Evolutionary conservation across 2,888 invertebrate species (phyloP).

Genomic region (Ramazzottius varieornatus): DNA sequence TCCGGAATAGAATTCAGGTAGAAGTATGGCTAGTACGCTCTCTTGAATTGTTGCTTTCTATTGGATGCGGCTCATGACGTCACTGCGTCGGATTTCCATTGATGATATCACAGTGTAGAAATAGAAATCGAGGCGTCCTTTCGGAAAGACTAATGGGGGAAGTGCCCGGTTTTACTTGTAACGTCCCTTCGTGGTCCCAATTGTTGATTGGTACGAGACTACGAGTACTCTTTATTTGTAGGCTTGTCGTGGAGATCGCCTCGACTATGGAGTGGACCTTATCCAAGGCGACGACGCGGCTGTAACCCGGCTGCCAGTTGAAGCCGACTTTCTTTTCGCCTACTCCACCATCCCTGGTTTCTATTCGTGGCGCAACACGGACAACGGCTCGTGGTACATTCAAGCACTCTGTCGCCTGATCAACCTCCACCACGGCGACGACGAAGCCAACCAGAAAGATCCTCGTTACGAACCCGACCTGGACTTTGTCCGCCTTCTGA

Average conservation of each 20-base stretch:
- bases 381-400: slow-evolving; percentile 5
- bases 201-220: too few relatives aligned
- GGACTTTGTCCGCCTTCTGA: slow-evolving; percentile 5
- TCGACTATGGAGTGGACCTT: slow-evolving; percentile 13
- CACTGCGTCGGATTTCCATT: too few relatives aligned
- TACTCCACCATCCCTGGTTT: slow-evolving; percentile 17
- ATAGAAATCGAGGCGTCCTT: too few relatives aligned
- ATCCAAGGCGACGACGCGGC: slow-evolving; percentile 8
- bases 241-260: slow-evolving; percentile 14
- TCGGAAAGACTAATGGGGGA: too few relatives aligned
- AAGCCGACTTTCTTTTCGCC: slow-evolving; percentile 22
- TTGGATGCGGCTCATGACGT: too few relatives aligned
- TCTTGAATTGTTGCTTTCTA: too few relatives aligned
- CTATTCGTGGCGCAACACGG: slow-evolving; percentile 5
- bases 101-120: too few relatives aligned
- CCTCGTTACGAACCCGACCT: background rate
- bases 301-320: slow-evolving; percentile 15
- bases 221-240: slow-evolving; percentile 10
- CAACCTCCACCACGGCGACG: background rate
- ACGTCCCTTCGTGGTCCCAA: too few relatives aligned
- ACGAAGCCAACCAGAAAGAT: background rate
- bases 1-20: too few relatives aligned
- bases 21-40: too few relatives aligned
- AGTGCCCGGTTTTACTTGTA: too few relatives aligned
- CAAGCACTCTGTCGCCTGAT: background rate